These are phyloP conservation scores for Anagrus nilaparvatae DNA, from an alignment of 1,140 invertebrate species.

Conservation along the genomic window DNA sequence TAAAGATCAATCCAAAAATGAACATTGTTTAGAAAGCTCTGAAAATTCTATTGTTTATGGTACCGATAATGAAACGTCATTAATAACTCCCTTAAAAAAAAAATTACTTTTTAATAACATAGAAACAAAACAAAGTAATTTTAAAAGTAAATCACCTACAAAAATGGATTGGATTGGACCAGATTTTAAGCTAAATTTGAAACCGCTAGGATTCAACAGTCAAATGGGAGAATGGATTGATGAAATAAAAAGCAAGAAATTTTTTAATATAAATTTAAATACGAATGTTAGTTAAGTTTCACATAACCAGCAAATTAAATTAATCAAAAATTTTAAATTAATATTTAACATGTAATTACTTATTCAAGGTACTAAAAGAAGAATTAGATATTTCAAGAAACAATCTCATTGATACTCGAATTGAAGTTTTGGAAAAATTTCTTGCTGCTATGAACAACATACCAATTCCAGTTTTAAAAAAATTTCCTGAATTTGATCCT, in stretches of 20 bases:
- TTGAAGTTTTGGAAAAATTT: slow-evolving; percentile 34
- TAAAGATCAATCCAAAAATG: slow-evolving; percentile 3
- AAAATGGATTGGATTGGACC: slow-evolving; percentile 5
- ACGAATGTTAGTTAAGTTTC: neutral
- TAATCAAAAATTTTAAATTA: neutral
- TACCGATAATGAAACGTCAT: slow-evolving; percentile 4
- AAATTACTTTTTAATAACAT: neutral
- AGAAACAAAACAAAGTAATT: neutral
- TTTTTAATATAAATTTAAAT: slow-evolving; percentile 1
- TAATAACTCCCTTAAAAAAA: neutral
- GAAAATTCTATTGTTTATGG: neutral
- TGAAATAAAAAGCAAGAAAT: slow-evolving; percentile 10
- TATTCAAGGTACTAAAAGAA: slow-evolving; percentile 24
- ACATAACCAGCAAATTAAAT: neutral
- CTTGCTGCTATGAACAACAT: slow-evolving; percentile 27
- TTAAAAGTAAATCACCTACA: neutral
- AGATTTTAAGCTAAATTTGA: slow-evolving; percentile 14
- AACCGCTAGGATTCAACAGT: slow-evolving; percentile 16
- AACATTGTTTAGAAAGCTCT: neutral
- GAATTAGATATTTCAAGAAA: slow-evolving; percentile 22
- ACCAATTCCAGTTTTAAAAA: slow-evolving; percentile 27
- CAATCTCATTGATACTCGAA: slow-evolving; percentile 28
- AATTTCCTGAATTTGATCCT: slow-evolving; percentile 33
- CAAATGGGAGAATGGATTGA: slow-evolving; percentile 16
- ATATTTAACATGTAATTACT: neutral